Base-by-base conservation (phyloP, 2,797 vertebrate genomes). In the Babyrousa celebensis region DNA sequence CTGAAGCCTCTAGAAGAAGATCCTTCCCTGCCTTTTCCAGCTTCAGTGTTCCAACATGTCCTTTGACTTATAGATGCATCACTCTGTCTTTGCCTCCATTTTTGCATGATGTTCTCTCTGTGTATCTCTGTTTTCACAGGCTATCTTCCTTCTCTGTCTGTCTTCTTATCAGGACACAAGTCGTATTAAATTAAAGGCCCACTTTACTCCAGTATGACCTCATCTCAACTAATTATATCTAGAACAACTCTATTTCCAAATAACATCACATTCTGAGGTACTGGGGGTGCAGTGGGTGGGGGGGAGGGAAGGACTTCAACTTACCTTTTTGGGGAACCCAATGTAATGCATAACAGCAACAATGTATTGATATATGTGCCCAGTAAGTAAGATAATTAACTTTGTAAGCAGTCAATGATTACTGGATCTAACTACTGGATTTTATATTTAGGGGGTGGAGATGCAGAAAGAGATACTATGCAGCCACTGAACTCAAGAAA, bases 1-100 rank as follows among this genome's bases (percentile, higher is more conserved):
- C 17, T 2, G 0, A 14, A 36, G 15, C 20, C 12, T 5, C n/a
- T 29, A 18, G 12, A 65, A 6, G 0, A n/a, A 11, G 7, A 12
- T 1, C 5, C n/a, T 72, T 40, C 40, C 14, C 54, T 32, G 12
- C 5, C 1, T 23, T 9, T 12, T 20, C 12, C 16, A 16, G 43
- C 7, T 8, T 67, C 29, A 14, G 17, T 32, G 17, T 17, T 8
- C 15, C 16, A 15, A 20, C 6, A 10, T 6, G 15, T 36, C n/a
- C 32, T 6, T 36, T 67, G 27, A 14, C 6, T 25, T 78, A 11
- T 16, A 63, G 27, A 17, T 0, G 1, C 21, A 1, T 9, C 6
- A 3, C 20, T 36, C 17, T 18, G 9, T 32, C 52, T 84, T 14
- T 32, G 43, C 23, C 17, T 63, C n/a, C 10, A 7, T n/a, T 21